A percentile compares a stretch with the other conserved stretches of the same genome.
Conservation (phyloP, 2,797 vertebrate genomes). For the Sebastolobus altivelis region DNA sequence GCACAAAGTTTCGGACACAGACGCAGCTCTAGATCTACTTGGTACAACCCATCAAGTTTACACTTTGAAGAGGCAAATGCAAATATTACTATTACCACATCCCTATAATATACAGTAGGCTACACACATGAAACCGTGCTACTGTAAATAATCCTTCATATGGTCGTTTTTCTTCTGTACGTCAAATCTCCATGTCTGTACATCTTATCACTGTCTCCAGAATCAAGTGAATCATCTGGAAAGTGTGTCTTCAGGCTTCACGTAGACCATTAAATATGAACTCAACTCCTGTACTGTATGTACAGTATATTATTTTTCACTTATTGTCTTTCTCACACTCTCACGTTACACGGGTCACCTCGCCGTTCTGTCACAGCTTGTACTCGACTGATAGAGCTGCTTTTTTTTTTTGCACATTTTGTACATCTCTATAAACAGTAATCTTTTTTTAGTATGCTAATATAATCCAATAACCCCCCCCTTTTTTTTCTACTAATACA, state of each 20-base stretch:
- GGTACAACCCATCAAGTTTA: slow-evolving; percentile 10
- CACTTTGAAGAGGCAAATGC: slow-evolving; percentile 29
- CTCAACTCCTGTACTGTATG: not conserved
- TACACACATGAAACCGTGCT: not conserved
- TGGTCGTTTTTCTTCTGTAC: not conserved
- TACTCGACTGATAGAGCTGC: not conserved
- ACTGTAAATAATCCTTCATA: not conserved
- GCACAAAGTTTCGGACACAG: not conserved
- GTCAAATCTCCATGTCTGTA: not conserved
- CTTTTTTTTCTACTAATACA: not conserved
- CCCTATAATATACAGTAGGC: not conserved
- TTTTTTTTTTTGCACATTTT: not conserved
- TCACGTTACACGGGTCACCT: slow-evolving; percentile 9
- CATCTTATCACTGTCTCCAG: not conserved
- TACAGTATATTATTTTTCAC: not conserved
- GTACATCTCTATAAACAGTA: not conserved
- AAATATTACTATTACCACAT: not conserved
- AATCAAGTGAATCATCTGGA: not conserved
- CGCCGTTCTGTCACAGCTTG: slow-evolving; percentile 11
- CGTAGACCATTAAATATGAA: not conserved
- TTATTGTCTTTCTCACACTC: slow-evolving; percentile 5
- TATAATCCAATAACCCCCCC: not conserved
- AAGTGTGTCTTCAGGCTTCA: not conserved
- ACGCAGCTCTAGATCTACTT: not conserved
- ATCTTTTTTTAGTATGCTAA: not conserved